phyloP scores from a whole-genome alignment of 1,140 invertebrate genomes.

The Vollenhovia emeryi region DNA sequence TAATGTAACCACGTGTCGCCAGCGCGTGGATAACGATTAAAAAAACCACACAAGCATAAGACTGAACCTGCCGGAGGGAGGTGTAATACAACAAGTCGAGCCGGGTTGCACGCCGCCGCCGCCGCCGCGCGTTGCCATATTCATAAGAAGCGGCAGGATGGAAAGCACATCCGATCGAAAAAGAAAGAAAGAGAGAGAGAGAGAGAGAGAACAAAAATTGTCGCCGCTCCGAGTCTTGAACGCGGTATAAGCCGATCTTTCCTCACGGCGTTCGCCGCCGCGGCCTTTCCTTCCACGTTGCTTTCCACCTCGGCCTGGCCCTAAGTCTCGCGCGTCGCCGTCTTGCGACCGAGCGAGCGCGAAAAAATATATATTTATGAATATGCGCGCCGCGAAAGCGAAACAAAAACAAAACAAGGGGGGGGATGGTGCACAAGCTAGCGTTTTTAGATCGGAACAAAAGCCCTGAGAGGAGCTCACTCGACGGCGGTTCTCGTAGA shows the following conservation, averaged over 20 bases:
- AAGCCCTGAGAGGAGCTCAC: slow-evolving; percentile 72
- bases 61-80: slow-evolving; percentile 81
- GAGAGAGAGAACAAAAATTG: too few species aligned
- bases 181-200: too few species aligned
- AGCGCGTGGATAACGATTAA: slow-evolving; percentile 76
- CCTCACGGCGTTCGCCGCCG: slow-evolving; percentile 10
- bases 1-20: slow-evolving; percentile 65
- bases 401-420: slow-evolving; percentile 63
- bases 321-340: slow-evolving; percentile 56
- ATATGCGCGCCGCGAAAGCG: slow-evolving; percentile 62
- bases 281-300: slow-evolving; percentile 10
- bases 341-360: slow-evolving; percentile 29
- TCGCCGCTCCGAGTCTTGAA: neutral
- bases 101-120: slow-evolving; percentile 61
- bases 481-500: slow-evolving; percentile 73
- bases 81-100: slow-evolving; percentile 64
- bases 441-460: slow-evolving; percentile 78
- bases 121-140: slow-evolving; percentile 56
- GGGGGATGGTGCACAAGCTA: slow-evolving; percentile 77
- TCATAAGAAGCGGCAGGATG: slow-evolving; percentile 67
- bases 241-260: neutral
- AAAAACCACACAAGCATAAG: slow-evolving; percentile 79
- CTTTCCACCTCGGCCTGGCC: slow-evolving; percentile 63
- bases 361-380: slow-evolving; percentile 65
- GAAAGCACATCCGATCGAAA: slow-evolving; percentile 56